phyloP scores from a whole-genome alignment of 2,113 vertebrate species.

The Tamias sibiricus region DNA sequence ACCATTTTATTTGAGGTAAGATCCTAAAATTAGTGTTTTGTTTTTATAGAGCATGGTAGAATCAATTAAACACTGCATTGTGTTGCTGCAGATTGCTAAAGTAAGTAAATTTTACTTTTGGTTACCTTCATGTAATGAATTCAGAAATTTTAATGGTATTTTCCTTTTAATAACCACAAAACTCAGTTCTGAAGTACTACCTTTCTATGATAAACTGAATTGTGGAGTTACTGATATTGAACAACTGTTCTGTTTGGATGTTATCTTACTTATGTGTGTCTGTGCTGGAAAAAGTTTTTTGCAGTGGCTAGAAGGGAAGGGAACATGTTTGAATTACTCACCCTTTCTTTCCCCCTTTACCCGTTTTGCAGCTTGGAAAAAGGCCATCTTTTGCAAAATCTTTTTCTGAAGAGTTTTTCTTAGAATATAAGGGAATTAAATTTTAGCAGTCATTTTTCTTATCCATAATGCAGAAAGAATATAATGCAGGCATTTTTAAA shows the following conservation, averaged over 20 bases:
- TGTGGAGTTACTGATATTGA: constrained; percentile 18
- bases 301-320: neutral
- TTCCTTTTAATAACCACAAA: constrained; percentile 36
- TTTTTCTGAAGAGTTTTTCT: constrained; percentile 39
- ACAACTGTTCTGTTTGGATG: neutral
- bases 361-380: neutral
- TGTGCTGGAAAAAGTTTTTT: constrained; percentile 50
- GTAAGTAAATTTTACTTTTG: constrained; percentile 88
- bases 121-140: constrained; percentile 46
- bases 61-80: constrained; percentile 99
- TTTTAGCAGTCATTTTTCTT: constrained; percentile 49
- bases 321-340: neutral
- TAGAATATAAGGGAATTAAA: constrained; percentile 39
- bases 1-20: constrained; percentile 44
- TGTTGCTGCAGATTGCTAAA: constrained; percentile 99
- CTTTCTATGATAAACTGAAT: constrained; percentile 47
- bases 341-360: constrained; percentile 32
- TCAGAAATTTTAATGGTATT: constrained; percentile 31
- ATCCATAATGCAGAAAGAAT: neutral
- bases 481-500: neutral
- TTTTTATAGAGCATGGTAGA: constrained; percentile 98
- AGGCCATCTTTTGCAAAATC: neutral
- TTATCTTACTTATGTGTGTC: neutral
- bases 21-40: constrained; percentile 64
- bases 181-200: constrained; percentile 28